A percentile compares a stretch with the other conserved stretches of the same genome.
These are phyloP conservation scores for Bradysia coprophila DNA, from an alignment of 1,140 invertebrate genomes.

Conservation along the genomic window DNA sequence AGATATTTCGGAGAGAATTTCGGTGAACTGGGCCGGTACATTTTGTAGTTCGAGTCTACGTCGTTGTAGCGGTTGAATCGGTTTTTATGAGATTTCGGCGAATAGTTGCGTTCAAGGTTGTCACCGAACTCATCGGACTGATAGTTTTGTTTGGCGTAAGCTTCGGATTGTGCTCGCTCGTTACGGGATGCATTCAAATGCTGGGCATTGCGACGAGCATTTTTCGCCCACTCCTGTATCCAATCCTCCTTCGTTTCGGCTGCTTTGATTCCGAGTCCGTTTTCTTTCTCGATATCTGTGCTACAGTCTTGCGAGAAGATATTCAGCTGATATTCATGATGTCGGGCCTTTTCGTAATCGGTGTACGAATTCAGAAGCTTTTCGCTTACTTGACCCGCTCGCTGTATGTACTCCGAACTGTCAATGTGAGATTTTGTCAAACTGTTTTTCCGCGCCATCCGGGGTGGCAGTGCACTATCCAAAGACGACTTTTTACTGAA, in stretches of 20 bases:
- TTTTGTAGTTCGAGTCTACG: neutral
- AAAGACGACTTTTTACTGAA: conserved; percentile 26
- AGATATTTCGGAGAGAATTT: neutral
- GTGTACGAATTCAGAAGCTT: conserved; percentile 7
- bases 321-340: conserved; percentile 17
- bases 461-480: conserved; percentile 12
- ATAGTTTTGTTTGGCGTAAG: neutral
- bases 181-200: conserved; percentile 1
- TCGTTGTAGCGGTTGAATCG: neutral
- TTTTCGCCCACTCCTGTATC: conserved; percentile 23
- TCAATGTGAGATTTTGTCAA: conserved; percentile 39
- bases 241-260: conserved; percentile 22
- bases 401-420: conserved; percentile 32
- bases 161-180: neutral
- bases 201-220: conserved; percentile 10
- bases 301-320: conserved; percentile 10
- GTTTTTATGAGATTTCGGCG: neutral
- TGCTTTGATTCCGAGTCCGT: conserved; percentile 11
- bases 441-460: conserved; percentile 26
- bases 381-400: conserved; percentile 2
- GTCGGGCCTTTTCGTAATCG: conserved; percentile 17
- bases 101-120: conserved; percentile 1
- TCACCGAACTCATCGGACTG: conserved; percentile 1
- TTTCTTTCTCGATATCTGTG: neutral
- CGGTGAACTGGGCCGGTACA: neutral